Conservation (phyloP, 2,888 invertebrate species). For the Cantharis rufa region DNA sequence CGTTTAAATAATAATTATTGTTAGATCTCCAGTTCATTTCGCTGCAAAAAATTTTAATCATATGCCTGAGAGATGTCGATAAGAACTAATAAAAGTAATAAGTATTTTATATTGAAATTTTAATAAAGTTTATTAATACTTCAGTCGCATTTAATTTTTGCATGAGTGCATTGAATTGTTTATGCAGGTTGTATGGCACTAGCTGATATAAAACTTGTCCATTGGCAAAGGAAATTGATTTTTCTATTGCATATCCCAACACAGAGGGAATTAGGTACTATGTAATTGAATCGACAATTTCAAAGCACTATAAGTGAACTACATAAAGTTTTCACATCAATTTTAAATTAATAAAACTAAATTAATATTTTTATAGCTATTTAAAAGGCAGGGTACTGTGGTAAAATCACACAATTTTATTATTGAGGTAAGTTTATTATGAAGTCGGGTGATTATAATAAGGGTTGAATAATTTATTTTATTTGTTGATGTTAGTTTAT, state of each 20-base stretch:
- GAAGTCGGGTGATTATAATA: too few relatives aligned
- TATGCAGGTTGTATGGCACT: conserved; percentile 10
- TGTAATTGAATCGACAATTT: not conserved
- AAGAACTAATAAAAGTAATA: not conserved
- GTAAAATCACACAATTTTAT: too few relatives aligned
- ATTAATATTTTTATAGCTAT: too few relatives aligned
- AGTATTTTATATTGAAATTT: conserved; percentile 10
- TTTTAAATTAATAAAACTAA: too few relatives aligned
- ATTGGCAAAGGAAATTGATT: conserved; percentile 20
- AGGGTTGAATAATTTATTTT: too few relatives aligned
- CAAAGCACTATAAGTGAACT: not conserved
- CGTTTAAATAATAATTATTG: not conserved
- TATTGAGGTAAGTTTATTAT: too few relatives aligned
- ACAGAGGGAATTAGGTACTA: not conserved
- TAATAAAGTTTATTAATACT: conserved; percentile 1
- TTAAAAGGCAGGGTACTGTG: too few relatives aligned
- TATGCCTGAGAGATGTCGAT: not conserved
- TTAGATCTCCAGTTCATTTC: not conserved
- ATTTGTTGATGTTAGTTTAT: too few relatives aligned
- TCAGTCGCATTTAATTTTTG: conserved; percentile 13
- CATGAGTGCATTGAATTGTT: conserved; percentile 23
- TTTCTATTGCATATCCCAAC: conserved; percentile 3
- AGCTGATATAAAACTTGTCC: conserved; percentile 11
- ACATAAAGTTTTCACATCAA: not conserved
- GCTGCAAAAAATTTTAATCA: not conserved